phyloP scores from a whole-genome alignment of 2,113 vertebrate species.

The Spilogale gracilis region DNA sequence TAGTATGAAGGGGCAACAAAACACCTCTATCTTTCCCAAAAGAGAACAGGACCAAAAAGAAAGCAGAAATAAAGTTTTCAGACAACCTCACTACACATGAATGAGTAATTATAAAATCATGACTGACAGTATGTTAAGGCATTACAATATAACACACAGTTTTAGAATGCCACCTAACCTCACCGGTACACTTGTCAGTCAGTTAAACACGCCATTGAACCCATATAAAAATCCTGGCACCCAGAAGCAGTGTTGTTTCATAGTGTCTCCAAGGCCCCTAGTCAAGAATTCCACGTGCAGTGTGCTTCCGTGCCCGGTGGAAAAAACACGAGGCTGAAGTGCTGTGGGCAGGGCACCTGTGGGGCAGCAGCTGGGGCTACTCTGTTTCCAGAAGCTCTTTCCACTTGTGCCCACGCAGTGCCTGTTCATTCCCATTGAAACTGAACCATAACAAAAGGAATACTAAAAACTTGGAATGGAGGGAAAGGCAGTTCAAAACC shows the following conservation, averaged over 20 bases:
- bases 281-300: not conserved
- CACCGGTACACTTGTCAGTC: not conserved
- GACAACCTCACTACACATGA: not conserved
- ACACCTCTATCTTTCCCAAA: not conserved
- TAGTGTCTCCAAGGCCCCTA: not conserved
- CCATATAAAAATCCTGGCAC: not conserved
- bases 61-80: constrained; percentile 12
- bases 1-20: not conserved
- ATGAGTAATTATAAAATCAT: not conserved
- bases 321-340: not conserved
- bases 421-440: not conserved
- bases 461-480: not conserved
- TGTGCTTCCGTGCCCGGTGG: too few species aligned
- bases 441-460: not conserved
- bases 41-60: not conserved
- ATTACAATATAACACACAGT: constrained; percentile 19
- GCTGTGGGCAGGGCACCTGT: not conserved
- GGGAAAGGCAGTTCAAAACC: not conserved
- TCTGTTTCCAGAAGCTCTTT: not conserved
- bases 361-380: not conserved
- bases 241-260: not conserved
- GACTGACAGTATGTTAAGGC: not conserved
- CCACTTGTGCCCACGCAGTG: not conserved
- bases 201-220: not conserved
- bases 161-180: not conserved